These are phyloP conservation scores for Gopherus flavomarginatus DNA, from an alignment of 2,113 vertebrate species.

Conservation along the genomic window DNA sequence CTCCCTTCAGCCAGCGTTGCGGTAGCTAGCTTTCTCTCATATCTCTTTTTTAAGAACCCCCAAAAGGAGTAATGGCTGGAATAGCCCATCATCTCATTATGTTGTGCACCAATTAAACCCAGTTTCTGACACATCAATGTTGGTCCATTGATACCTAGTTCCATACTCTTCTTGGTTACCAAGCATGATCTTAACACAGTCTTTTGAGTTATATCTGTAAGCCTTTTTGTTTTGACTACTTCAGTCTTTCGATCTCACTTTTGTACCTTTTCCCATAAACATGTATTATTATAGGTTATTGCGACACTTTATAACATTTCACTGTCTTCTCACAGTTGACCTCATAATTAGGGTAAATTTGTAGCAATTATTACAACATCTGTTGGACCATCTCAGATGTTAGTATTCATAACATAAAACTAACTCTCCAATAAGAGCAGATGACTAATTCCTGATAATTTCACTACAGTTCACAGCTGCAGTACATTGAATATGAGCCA, in stretches of 20 bases:
- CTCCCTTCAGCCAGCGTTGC: background rate
- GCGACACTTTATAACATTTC: background rate
- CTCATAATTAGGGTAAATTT: background rate
- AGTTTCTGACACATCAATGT: background rate
- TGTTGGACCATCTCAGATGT: background rate
- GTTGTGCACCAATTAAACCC: background rate
- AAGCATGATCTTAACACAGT: background rate
- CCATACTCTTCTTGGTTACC: background rate
- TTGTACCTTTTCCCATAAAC: background rate
- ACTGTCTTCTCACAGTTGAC: background rate
- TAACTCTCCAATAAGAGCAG: background rate
- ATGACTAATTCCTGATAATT: background rate
- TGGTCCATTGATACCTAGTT: background rate
- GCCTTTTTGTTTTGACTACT: background rate
- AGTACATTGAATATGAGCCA: background rate
- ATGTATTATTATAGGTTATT: background rate
- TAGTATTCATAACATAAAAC: background rate
- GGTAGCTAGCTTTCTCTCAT: background rate
- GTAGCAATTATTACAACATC: background rate
- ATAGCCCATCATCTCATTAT: background rate
- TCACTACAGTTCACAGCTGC: background rate
- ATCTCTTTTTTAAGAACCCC: background rate
- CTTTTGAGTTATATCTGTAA: background rate
- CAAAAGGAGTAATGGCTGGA: background rate
- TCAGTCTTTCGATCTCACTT: background rate